These are phyloP conservation scores for Stichodactyla helianthus DNA, from an alignment of 64 coral and sea anemone genomes.

Conservation along the genomic window DNA sequence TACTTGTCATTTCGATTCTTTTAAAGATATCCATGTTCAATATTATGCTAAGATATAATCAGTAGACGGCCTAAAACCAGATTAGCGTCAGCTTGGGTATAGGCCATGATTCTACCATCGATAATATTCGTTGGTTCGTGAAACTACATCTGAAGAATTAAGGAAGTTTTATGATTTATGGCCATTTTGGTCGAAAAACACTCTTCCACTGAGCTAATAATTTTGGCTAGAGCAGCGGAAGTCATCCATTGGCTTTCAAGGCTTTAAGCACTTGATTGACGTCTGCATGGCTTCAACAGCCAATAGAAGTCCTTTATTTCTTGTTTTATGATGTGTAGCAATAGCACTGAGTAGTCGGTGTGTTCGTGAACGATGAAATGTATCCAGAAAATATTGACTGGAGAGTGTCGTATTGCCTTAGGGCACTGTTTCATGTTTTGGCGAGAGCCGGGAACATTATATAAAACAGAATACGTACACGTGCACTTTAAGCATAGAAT, in stretches of 20 bases:
- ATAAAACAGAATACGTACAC: background rate
- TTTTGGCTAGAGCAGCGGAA: background rate
- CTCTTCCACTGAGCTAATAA: background rate
- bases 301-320: background rate
- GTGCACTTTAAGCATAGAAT: background rate
- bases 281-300: background rate
- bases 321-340: background rate
- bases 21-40: background rate
- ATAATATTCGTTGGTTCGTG: too few relatives aligned
- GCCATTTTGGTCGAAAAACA: background rate
- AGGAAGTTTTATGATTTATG: background rate
- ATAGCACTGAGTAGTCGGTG: background rate
- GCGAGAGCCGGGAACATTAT: background rate
- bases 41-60: background rate
- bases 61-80: background rate
- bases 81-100: too few relatives aligned
- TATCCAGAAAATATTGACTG: background rate
- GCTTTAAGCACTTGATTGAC: background rate
- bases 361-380: background rate
- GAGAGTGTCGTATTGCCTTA: background rate
- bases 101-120: too few relatives aligned
- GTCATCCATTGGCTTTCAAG: background rate
- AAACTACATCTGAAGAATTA: background rate
- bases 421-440: background rate
- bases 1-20: background rate